Conservation (phyloP, 2,888 invertebrate species). For the Lasioglossum zephyrum region DNA sequence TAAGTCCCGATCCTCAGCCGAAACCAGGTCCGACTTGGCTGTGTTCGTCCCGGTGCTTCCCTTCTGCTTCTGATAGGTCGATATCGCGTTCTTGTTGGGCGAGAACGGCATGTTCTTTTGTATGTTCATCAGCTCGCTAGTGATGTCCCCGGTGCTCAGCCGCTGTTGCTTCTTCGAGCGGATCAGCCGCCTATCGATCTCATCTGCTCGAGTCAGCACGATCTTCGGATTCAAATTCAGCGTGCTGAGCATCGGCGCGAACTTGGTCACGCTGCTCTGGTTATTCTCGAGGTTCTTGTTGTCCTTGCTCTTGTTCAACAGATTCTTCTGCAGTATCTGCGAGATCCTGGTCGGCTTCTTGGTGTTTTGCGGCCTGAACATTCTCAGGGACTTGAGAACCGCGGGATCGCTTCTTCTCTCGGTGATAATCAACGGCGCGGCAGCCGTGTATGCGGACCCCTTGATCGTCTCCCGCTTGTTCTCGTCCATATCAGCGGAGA, state of each 20-base stretch:
- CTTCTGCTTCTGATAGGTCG: conserved; percentile 78
- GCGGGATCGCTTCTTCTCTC: conserved; percentile 85
- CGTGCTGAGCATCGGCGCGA: conserved; percentile 82
- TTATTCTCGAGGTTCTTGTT: conserved; percentile 71
- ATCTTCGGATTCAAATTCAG: conserved; percentile 84
- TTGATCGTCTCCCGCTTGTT: conserved; percentile 82
- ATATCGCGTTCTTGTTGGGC: conserved; percentile 74
- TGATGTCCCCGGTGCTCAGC: conserved; percentile 78
- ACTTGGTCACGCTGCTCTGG: conserved; percentile 74
- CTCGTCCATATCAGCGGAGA: conserved; percentile 82
- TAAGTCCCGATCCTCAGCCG: conserved; percentile 61
- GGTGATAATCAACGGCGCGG: conserved; percentile 80
- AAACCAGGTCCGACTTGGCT: conserved; percentile 50
- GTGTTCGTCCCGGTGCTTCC: conserved; percentile 53
- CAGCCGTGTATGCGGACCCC: conserved; percentile 80
- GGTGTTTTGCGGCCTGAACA: conserved; percentile 84
- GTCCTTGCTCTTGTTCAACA: conserved; percentile 73
- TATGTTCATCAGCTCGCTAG: conserved; percentile 79
- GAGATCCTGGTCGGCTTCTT: conserved; percentile 76
- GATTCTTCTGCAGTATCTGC: conserved; percentile 76
- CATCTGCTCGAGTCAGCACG: conserved; percentile 82
- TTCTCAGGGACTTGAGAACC: conserved; percentile 85
- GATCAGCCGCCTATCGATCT: conserved; percentile 76
- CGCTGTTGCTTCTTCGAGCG: conserved; percentile 75
- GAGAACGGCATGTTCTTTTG: conserved; percentile 80